Conservation (phyloP, 2,888 invertebrate species). For the Emesis castigata region DNA sequence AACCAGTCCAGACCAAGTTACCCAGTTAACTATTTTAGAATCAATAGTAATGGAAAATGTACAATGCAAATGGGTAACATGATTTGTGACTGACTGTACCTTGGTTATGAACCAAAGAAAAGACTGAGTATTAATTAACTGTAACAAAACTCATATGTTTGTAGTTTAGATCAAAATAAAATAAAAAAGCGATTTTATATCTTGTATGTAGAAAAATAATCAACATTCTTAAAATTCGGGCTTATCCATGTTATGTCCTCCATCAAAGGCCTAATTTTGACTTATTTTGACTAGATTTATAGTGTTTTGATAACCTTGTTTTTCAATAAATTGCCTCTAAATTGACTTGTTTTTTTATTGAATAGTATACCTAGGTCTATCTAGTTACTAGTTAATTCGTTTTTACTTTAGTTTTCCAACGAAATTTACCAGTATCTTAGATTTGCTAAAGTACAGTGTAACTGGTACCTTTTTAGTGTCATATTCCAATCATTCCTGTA, state of each 20-base stretch:
- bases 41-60: background rate
- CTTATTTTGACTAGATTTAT: background rate
- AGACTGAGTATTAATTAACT: background rate
- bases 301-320: background rate
- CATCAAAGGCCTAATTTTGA: background rate
- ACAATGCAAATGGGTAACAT: background rate
- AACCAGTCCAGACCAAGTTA: background rate
- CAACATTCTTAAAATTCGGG: background rate
- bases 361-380: background rate
- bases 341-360: background rate
- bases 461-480: background rate
- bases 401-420: background rate
- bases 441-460: background rate
- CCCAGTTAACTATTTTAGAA: background rate
- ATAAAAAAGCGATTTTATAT: background rate
- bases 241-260: background rate
- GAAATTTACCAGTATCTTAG: background rate
- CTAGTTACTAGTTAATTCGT: background rate
- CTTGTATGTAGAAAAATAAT: background rate
- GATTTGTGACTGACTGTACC: background rate
- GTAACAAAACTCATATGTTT: background rate
- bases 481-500: background rate
- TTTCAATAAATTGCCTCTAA: background rate
- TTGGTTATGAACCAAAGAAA: background rate
- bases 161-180: background rate